Conservation (phyloP, 2,113 vertebrate genomes). For the Chloropsis hardwickii region DNA sequence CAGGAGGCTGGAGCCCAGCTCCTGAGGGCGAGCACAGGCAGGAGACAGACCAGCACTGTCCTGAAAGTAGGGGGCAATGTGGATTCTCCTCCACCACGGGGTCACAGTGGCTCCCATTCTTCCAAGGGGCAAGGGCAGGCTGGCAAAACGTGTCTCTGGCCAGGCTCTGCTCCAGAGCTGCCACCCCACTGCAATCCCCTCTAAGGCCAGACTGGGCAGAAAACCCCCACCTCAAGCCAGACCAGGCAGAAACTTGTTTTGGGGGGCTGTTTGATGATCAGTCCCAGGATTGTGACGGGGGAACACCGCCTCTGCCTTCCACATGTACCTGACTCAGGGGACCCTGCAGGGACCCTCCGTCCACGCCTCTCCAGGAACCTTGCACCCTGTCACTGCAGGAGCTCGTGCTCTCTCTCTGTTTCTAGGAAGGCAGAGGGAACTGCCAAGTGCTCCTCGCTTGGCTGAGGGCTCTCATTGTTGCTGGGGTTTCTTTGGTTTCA, state of each 20-base stretch:
- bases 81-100: not conserved
- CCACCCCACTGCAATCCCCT: not conserved
- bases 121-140: not conserved
- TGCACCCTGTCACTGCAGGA: not conserved
- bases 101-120: accelerated
- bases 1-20: not conserved
- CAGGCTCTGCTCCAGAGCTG: not conserved
- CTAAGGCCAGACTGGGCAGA: accelerated
- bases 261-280: not conserved
- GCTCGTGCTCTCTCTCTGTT: not conserved
- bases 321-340: accelerated
- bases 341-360: accelerated
- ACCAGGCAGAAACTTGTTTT: not conserved
- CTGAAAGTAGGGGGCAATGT: accelerated
- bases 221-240: not conserved
- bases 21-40: accelerated
- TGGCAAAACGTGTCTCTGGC: accelerated
- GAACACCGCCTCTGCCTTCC: not conserved
- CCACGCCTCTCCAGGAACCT: accelerated
- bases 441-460: not conserved
- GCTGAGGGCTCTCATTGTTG: not conserved
- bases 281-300: accelerated
- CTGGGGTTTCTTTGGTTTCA: conserved; percentile 1
- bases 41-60: not conserved
- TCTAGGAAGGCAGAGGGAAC: not conserved